A percentile compares a stretch with the other conserved stretches of the same genome.
Evolutionary conservation across 2,113 vertebrate species (phyloP).

Genomic region (Nibea albiflora): DNA sequence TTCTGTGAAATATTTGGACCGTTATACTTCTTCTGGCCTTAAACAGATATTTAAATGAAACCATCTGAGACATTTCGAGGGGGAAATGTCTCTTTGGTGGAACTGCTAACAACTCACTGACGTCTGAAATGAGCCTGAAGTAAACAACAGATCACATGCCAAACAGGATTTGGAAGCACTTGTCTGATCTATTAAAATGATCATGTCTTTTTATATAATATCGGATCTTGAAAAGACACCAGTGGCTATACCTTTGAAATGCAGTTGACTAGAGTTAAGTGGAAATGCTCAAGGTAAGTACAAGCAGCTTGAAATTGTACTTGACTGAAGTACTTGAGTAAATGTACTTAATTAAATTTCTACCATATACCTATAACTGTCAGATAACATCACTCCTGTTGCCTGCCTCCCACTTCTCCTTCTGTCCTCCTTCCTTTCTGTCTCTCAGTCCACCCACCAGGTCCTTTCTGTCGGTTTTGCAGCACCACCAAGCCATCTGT

Average conservation of each 20-base stretch:
- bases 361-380: neutral
- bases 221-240: neutral
- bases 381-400: slow-evolving; percentile 2
- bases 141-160: neutral
- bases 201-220: neutral
- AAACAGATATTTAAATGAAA: slow-evolving; percentile 2
- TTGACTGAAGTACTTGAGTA: neutral
- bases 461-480: slow-evolving; percentile 20
- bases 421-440: neutral
- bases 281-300: neutral
- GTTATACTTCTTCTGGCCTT: neutral
- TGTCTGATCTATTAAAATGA: neutral
- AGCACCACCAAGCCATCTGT: slow-evolving; percentile 43
- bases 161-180: neutral
- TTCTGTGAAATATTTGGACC: neutral
- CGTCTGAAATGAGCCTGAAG: neutral
- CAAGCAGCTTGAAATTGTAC: neutral
- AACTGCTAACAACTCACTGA: neutral
- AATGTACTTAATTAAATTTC: neutral
- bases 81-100: neutral
- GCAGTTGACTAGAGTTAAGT: neutral
- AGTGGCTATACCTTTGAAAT: neutral
- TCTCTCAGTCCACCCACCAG: slow-evolving; percentile 45
- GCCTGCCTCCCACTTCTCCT: neutral
- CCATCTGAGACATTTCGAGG: neutral